phyloP scores from a whole-genome alignment of 2,797 vertebrate genomes.

The Acanthiza pusilla region DNA sequence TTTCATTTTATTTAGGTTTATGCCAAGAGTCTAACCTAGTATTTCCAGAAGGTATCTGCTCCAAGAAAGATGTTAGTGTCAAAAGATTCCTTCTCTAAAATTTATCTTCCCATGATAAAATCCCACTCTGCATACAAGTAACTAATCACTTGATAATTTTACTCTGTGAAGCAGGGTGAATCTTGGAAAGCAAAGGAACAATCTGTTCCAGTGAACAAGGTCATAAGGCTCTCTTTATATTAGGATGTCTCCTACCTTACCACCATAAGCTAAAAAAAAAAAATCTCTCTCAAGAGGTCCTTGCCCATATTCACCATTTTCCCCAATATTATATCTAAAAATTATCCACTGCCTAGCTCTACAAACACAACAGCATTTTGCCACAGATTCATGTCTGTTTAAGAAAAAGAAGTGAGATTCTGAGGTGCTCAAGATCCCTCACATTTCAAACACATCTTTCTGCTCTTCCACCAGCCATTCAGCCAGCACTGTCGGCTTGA shows the following conservation, averaged over 20 bases:
- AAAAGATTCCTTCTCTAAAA: neutral
- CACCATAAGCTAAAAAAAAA: neutral
- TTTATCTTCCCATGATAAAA: neutral
- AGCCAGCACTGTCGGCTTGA: neutral
- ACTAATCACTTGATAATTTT: neutral
- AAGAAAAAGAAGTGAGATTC: neutral
- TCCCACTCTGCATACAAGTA: neutral
- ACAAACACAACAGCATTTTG: neutral
- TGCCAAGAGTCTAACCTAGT: neutral
- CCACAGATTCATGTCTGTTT: neutral
- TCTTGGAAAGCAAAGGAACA: neutral
- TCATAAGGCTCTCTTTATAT: neutral
- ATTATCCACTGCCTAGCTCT: neutral
- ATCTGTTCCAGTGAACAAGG: neutral
- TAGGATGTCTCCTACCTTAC: neutral
- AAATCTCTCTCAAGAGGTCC: neutral
- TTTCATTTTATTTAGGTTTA: neutral
- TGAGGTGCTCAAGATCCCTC: neutral
- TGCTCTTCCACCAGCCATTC: neutral
- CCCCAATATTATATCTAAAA: neutral
- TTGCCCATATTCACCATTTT: neutral
- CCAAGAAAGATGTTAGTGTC: fast-evolving
- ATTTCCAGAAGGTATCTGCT: neutral
- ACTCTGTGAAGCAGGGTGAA: neutral
- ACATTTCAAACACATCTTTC: neutral